phyloP scores from a whole-genome alignment of 64 coral and sea anemone species.

The Montipora cactus region DNA sequence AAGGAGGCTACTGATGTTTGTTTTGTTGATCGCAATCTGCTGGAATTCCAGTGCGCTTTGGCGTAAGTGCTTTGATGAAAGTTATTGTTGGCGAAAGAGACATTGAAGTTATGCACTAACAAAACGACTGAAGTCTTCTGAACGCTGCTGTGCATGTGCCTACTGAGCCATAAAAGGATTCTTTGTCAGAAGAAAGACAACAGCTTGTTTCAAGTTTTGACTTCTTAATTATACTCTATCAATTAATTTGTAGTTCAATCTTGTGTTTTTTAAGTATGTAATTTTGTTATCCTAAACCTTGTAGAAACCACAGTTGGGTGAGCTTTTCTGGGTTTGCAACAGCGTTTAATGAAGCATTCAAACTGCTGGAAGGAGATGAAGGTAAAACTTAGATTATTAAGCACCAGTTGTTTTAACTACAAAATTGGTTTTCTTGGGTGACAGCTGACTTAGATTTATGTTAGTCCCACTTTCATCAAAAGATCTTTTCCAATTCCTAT shows the following conservation, averaged over 20 bases:
- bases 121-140: too few species aligned
- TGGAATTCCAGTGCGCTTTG: conserved; percentile 32
- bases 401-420: too few species aligned
- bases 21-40: conserved; percentile 29
- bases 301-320: conserved; percentile 57
- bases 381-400: neutral
- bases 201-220: neutral
- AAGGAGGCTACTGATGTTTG: conserved; percentile 27
- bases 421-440: too few species aligned
- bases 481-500: too few species aligned
- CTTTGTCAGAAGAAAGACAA: too few species aligned
- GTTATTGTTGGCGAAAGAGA: too few species aligned
- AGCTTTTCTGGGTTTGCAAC: conserved; percentile 58
- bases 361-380: neutral
- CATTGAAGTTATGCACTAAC: too few species aligned
- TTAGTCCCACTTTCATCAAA: too few species aligned
- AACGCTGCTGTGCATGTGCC: too few species aligned
- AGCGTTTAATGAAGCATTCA: conserved; percentile 33
- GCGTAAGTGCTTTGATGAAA: conserved; percentile 6
- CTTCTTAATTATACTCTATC: neutral
- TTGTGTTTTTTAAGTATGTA: too few species aligned
- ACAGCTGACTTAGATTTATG: too few species aligned
- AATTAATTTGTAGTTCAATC: neutral
- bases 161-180: too few species aligned
- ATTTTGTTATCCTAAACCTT: neutral